A percentile compares a stretch with the other conserved stretches of the same genome.
phyloP scores from a whole-genome alignment of 2,797 vertebrate genomes.

The Sternotherus odoratus region DNA sequence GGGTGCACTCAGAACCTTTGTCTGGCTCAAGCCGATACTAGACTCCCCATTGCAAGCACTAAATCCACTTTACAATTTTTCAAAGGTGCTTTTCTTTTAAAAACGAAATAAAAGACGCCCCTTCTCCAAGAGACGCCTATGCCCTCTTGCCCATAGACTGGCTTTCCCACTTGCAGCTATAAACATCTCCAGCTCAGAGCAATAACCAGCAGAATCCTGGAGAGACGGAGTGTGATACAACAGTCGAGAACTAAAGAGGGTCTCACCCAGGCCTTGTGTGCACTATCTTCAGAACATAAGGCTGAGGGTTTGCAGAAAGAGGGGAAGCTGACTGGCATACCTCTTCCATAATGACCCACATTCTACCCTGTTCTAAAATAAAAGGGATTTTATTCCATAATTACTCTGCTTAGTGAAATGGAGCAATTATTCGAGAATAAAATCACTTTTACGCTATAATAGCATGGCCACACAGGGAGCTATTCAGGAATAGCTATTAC shows the following conservation, averaged over 20 bases:
- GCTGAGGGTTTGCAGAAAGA: background rate
- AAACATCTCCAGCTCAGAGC: background rate
- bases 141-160: slow-evolving; percentile 42
- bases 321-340: background rate
- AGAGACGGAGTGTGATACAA: slow-evolving; percentile 3
- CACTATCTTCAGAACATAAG: slow-evolving; percentile 40
- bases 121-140: background rate
- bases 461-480: background rate
- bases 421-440: too few species aligned
- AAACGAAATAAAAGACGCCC: background rate
- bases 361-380: background rate
- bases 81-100: background rate
- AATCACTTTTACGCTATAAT: background rate
- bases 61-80: too few species aligned
- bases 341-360: background rate
- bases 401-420: too few species aligned
- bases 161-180: background rate
- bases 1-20: too few species aligned
- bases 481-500: background rate
- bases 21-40: too few species aligned
- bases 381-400: background rate
- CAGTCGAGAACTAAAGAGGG: background rate
- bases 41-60: too few species aligned
- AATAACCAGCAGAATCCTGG: background rate
- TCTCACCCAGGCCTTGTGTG: background rate